Conservation (phyloP, 2,797 vertebrate genomes). For the Malacoctenus gilli region DNA sequence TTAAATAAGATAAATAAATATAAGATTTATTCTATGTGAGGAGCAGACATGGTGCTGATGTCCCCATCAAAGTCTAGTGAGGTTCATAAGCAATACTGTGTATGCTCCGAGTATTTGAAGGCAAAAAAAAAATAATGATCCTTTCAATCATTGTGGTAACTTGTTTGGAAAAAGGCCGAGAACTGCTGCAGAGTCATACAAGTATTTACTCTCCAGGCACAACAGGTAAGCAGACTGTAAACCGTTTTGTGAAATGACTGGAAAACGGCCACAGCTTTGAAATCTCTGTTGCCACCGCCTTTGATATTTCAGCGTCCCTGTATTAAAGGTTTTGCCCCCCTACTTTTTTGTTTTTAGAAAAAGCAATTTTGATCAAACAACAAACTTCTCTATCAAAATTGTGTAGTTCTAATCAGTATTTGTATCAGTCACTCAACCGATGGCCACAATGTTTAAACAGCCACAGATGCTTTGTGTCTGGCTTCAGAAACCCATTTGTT, state of each 20-base stretch:
- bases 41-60: conserved; percentile 40
- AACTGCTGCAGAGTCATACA: neutral
- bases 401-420: too few species aligned
- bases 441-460: conserved; percentile 50
- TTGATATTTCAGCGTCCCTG: conserved; percentile 9
- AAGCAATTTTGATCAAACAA: too few species aligned
- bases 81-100: neutral
- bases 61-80: conserved; percentile 28
- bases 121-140: neutral
- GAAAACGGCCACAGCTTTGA: conserved; percentile 35
- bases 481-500: conserved; percentile 44
- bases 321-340: too few species aligned
- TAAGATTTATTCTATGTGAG: conserved; percentile 35
- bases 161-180: neutral
- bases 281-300: neutral
- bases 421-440: too few species aligned
- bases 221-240: conserved; percentile 20
- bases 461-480: conserved; percentile 49
- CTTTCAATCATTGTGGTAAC: neutral
- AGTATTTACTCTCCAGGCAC: neutral
- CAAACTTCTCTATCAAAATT: too few species aligned
- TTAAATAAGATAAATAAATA: conserved; percentile 9
- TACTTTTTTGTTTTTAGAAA: too few species aligned
- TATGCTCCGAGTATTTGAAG: neutral
- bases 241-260: conserved; percentile 2